Evolutionary conservation across 1,140 invertebrate species (phyloP), one percentile per base, ranked within the genome.

Genomic region (Drosophila repleta): DNA sequence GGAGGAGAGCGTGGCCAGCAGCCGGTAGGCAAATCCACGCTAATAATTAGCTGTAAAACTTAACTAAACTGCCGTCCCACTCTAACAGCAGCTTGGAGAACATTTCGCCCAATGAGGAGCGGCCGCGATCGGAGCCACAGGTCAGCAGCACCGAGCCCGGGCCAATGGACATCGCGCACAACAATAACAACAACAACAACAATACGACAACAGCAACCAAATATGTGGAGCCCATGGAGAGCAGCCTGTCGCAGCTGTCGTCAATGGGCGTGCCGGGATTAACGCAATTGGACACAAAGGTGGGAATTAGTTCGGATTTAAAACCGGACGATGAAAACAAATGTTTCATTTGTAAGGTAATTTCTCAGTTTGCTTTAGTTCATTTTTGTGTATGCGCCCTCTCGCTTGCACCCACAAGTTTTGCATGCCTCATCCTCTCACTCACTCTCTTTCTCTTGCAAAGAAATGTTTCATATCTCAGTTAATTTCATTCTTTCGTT

Each of bases 311-410:
- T 91, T 91, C 90, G 80, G 90, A 91, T 77, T 84, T 88, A 80
- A 90, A 91, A 87, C 85, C 90, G 78, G 91, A 92, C 87, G 90
- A 91, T 74, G 90, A 92, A 84, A 90, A 92, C 83, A 92, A 92
- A 79, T 92, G 91, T 91, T 92, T 92, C 85, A 92, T 92, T 91
- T 92, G 91, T 92, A 92, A 92, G 91, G 91, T 92, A 90, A 91
- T 80, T 90, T 79, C 81, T 84, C 69, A 85, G 90, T 83, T 90
- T 91, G 80, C 80, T 82, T 90, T 67, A 90, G 79, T 90, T 82
- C 46, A 74, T 58, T 74, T 65, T 70, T 62, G 74, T 68, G 61
- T 57, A 55, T 39, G 24, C 39, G 18, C 49, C 41, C 45, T 41
- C 20, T 73, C 58, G 57, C 46, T 52, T 21, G 29, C 18, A n/a